phyloP scores from a whole-genome alignment of 2,888 invertebrate genomes.

The Oligia latruncula region DNA sequence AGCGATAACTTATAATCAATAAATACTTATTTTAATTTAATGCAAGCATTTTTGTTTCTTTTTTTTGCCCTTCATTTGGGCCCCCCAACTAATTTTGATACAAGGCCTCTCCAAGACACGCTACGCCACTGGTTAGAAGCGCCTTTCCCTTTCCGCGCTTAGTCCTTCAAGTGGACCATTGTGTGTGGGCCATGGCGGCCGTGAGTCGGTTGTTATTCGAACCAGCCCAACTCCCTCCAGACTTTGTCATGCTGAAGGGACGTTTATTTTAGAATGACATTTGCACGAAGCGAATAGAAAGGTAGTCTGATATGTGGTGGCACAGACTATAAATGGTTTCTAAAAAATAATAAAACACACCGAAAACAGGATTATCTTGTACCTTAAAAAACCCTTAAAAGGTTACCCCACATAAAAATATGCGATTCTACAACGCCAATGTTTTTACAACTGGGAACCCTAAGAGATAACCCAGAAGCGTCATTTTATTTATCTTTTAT shows the following conservation, averaged over 20 bases:
- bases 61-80: no score
- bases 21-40: no score
- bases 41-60: no score
- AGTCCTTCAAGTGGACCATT: no score
- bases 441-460: slow-evolving; percentile 41
- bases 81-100: no score
- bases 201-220: not conserved
- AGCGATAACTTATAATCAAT: no score
- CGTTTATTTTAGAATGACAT: not conserved
- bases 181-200: no score
- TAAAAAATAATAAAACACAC: not conserved
- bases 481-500: slow-evolving; percentile 56
- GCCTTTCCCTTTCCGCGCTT: no score
- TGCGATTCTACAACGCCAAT: slow-evolving; percentile 46
- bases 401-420: slow-evolving; percentile 31
- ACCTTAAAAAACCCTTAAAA: slow-evolving; percentile 20
- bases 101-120: no score
- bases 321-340: not conserved
- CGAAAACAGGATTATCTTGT: slow-evolving; percentile 27
- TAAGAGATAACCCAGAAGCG: slow-evolving; percentile 40
- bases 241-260: not conserved
- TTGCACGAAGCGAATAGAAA: not conserved
- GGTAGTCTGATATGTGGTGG: not conserved
- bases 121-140: no score
- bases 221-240: no score